Evolutionary conservation across 1,140 invertebrate genomes (phyloP).

Genomic region (Conus ventricosus): DNA sequence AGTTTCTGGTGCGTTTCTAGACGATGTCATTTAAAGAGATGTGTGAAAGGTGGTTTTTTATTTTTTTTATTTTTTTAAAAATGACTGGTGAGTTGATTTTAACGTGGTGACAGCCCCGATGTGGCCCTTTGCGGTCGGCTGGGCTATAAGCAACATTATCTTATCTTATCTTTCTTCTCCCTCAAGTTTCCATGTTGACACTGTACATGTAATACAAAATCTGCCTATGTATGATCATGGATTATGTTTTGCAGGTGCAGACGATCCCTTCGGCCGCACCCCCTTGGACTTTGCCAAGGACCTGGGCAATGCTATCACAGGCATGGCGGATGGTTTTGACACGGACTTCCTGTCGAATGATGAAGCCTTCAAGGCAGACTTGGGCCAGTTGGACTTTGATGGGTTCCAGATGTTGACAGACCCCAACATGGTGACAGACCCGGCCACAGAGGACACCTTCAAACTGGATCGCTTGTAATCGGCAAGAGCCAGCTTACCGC

Average conservation of each 20-base stretch:
- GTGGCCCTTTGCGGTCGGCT: too few relatives aligned
- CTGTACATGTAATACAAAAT: too few relatives aligned
- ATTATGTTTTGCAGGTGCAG: conserved; percentile 75
- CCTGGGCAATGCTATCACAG: conserved; percentile 77
- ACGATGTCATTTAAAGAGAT: too few relatives aligned
- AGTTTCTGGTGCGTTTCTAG: too few relatives aligned
- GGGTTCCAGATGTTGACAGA: conserved; percentile 92
- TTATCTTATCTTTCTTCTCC: too few relatives aligned
- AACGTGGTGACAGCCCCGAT: too few relatives aligned
- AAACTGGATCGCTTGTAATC: conserved; percentile 81
- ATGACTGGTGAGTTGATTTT: too few relatives aligned
- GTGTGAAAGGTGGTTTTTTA: too few relatives aligned
- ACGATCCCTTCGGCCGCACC: conserved; percentile 72
- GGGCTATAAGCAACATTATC: too few relatives aligned
- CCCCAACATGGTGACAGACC: conserved; percentile 88
- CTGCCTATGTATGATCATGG: too few relatives aligned
- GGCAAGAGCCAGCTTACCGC: not conserved
- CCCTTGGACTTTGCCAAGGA: conserved; percentile 80
- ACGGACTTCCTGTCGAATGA: conserved; percentile 82
- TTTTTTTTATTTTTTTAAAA: too few relatives aligned
- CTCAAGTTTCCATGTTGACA: too few relatives aligned
- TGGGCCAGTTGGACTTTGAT: conserved; percentile 87
- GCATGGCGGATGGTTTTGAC: conserved; percentile 79
- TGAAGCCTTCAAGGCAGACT: conserved; percentile 82
- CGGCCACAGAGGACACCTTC: conserved; percentile 90